Base-by-base conservation (phyloP, 2,113 vertebrate species). In the Psittacara wagleri region DNA sequence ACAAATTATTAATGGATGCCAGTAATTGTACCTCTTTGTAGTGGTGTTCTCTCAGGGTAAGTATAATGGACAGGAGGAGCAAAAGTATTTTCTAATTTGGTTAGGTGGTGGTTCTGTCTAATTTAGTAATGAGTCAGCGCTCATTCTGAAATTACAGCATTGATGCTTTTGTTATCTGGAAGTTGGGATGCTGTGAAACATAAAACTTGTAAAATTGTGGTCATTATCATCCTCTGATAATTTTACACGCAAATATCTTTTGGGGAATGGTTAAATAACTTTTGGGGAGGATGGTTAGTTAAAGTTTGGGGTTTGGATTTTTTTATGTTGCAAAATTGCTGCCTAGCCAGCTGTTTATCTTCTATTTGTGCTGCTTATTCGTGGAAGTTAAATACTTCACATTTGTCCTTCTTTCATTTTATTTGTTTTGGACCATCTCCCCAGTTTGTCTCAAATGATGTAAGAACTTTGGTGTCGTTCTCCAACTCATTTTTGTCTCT, bases 361-460 rank as follows among this genome's bases (percentile, higher is more conserved):
- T 75, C 1, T 43, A 13, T 73, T 80, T 87, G 79, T 62, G 52
- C 91, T 80, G 33, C 8, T 41, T 77, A 9, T 82, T 95, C 4
- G 10, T 88, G 79, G 82, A 92, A 93, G 73, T 75, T 85, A 93
- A 94, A 77, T 93, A 31, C 7, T 92, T 89, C 63, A 49, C 37
- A 16, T 93, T 80, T 88, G 72, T 62, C 75, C 63, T 86, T 61
- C 11, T 55, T 94, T 84, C 52, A 8, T 59, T 14, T 24, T 95
- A 54, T 94, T 94, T 96, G 67, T 46, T 90, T 94, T 94, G 92
- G 95, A 86, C 48, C 49, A 4, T 73, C 39, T 76, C 39, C 39
- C 7, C 43, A 14, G 4, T 88, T 85, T 85, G 52, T 61, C 63
- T 83, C 23, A 85, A 77, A 54, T 73, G 3, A 74, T 62, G 85